Conservation (phyloP, 23 tunicate species). For the Botrylloides violaceus region DNA sequence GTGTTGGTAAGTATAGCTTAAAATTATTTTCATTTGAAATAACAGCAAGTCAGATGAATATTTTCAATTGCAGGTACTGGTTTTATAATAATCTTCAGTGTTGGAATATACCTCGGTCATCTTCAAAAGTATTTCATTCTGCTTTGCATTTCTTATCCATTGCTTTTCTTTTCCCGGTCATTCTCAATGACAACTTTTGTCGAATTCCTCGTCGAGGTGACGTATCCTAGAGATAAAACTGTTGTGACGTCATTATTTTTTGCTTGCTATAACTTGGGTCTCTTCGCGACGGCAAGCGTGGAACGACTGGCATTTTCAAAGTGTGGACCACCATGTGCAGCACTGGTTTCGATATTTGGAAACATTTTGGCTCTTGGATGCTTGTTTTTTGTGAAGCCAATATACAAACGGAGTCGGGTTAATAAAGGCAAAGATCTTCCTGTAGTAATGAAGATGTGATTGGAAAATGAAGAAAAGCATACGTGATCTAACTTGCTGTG, state of each 20-base stretch:
- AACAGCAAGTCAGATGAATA: background rate
- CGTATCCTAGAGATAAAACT: slow-evolving; percentile 6
- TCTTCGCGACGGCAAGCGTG: background rate
- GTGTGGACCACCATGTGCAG: background rate
- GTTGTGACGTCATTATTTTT: background rate
- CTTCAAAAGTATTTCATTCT: background rate
- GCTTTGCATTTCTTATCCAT: background rate
- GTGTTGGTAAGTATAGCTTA: background rate
- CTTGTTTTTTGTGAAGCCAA: background rate
- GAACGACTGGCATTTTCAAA: background rate
- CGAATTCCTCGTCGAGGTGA: slow-evolving; percentile 11
- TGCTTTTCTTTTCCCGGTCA: background rate
- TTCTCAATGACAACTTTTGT: background rate
- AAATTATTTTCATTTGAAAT: background rate
- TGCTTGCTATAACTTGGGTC: background rate
- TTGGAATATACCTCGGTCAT: slow-evolving; percentile 13
- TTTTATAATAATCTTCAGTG: background rate
- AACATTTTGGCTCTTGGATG: background rate
- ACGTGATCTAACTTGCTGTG: too few species aligned
- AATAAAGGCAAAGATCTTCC: too few species aligned
- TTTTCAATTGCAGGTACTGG: background rate
- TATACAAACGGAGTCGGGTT: background rate
- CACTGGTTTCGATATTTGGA: background rate
- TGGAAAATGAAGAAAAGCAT: too few species aligned
- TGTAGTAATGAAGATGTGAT: too few species aligned